These are phyloP conservation scores for Acanthochromis polyacanthus DNA, from an alignment of 2,113 vertebrate species.

Conservation along the genomic window DNA sequence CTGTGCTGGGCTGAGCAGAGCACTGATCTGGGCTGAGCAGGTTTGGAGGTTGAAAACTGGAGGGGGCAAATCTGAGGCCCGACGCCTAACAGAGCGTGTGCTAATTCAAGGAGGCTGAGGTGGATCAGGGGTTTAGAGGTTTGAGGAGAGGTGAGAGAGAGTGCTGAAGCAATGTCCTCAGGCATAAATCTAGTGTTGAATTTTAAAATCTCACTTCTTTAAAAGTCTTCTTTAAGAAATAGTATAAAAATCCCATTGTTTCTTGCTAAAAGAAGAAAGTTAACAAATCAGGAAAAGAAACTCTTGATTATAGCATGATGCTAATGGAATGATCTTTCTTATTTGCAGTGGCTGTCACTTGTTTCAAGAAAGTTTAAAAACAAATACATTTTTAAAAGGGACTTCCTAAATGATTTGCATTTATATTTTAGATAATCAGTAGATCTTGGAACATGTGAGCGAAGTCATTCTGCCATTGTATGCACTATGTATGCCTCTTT, in stretches of 20 bases:
- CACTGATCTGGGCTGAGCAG: conserved; percentile 47
- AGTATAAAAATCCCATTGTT: not conserved
- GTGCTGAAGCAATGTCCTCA: not conserved
- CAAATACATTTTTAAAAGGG: not conserved
- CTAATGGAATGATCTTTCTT: not conserved
- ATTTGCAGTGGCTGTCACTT: not conserved
- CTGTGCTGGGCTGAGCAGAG: conserved; percentile 64
- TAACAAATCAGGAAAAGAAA: not conserved
- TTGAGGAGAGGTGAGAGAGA: conserved; percentile 12
- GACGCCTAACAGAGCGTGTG: conserved; percentile 1
- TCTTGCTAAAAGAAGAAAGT: not conserved
- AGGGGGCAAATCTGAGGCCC: conserved; percentile 33
- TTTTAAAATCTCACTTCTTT: not conserved
- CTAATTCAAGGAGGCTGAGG: conserved; percentile 26
- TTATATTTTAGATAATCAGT: not conserved
- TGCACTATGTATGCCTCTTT: not conserved
- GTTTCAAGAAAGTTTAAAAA: not conserved
- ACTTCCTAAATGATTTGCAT: too few species aligned
- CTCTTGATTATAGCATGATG: not conserved
- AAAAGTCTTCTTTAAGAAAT: not conserved
- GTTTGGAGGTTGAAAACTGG: conserved; percentile 46
- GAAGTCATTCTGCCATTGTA: not conserved
- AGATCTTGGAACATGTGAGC: not conserved
- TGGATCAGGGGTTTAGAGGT: conserved; percentile 14
- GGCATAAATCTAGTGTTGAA: not conserved